phyloP scores from a whole-genome alignment of 2,113 vertebrate species.

The Ardeotis arabs region DNA sequence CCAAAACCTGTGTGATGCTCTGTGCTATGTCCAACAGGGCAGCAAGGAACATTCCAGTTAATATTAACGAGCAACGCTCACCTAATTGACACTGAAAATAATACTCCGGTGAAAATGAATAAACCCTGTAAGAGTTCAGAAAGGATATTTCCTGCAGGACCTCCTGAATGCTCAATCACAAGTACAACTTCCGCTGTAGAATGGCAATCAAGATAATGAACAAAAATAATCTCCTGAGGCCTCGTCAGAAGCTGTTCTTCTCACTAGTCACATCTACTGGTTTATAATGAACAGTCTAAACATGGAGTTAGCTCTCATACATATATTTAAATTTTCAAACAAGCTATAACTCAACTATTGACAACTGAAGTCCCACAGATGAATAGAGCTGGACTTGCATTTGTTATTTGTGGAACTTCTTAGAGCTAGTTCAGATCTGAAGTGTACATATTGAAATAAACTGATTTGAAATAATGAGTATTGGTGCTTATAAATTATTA shows the following conservation, averaged over 20 bases:
- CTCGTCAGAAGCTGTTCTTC: neutral
- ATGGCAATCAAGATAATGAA: neutral
- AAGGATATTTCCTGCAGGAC: neutral
- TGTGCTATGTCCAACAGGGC: neutral
- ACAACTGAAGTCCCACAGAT: neutral
- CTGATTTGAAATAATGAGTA: slow-evolving; percentile 37
- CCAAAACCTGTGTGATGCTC: neutral
- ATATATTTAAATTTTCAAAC: neutral
- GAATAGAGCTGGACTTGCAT: neutral
- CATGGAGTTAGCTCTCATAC: neutral
- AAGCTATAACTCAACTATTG: neutral
- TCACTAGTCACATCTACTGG: neutral
- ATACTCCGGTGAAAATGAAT: neutral
- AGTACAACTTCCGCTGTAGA: neutral
- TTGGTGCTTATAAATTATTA: neutral
- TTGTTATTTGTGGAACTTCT: neutral
- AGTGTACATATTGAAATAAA: neutral
- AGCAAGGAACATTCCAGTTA: neutral
- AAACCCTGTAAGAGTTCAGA: neutral
- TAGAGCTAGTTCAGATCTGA: neutral
- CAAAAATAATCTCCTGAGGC: neutral
- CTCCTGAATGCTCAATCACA: neutral
- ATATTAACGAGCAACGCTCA: neutral
- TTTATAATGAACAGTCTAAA: neutral
- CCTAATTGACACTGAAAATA: neutral